These are phyloP conservation scores for Charina bottae DNA, from an alignment of 2,113 vertebrate genomes.

Conservation along the genomic window DNA sequence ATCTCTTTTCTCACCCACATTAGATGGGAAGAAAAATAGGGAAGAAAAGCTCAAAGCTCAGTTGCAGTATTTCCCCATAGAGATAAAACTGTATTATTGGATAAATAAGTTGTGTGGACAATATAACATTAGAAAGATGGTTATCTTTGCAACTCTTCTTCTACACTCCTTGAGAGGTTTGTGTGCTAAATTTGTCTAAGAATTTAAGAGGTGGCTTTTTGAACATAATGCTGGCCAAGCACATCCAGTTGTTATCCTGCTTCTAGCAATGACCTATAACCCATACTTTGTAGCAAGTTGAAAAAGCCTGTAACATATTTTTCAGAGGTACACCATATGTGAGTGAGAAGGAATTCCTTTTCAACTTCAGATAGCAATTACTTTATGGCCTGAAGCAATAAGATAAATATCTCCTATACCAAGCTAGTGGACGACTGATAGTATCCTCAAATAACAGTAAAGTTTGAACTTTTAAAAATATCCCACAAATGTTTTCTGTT, in stretches of 20 bases:
- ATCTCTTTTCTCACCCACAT: background rate
- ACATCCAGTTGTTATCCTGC: constrained; percentile 28
- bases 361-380: constrained; percentile 32
- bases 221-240: constrained; percentile 22
- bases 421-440: background rate
- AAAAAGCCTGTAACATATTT: background rate
- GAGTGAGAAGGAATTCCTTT: background rate
- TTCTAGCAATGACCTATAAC: constrained; percentile 39
- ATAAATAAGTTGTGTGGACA: background rate
- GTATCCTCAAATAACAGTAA: background rate
- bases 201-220: constrained; percentile 27
- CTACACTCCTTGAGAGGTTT: background rate
- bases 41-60: background rate
- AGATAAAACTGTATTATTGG: background rate
- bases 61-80: background rate
- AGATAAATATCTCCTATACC: background rate
- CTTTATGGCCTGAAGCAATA: constrained; percentile 35
- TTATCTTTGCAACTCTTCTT: constrained; percentile 23
- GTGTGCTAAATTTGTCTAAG: constrained; percentile 25
- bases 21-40: background rate
- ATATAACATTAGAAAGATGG: constrained; percentile 6
- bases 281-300: constrained; percentile 25
- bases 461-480: constrained; percentile 27
- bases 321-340: background rate
- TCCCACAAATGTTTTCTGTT: background rate